Evolutionary conservation across 2,113 vertebrate genomes (phyloP).

Genomic region (Erpornis zantholeuca): DNA sequence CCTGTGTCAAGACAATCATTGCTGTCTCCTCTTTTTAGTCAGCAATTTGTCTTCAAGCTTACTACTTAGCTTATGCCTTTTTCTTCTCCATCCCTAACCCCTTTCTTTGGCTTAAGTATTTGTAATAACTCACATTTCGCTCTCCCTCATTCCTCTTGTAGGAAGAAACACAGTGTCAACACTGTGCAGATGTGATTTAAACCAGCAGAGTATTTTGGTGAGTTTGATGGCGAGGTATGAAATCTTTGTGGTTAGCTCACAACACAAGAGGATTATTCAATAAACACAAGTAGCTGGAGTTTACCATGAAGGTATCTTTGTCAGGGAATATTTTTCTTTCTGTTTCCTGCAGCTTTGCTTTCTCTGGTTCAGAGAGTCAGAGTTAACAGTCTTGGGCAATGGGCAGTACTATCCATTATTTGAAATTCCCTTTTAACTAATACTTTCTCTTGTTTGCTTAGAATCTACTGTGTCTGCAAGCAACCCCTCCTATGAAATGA

Average conservation of each 20-base stretch:
- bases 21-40: neutral
- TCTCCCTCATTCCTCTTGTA: neutral
- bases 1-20: neutral
- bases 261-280: neutral
- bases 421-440: neutral
- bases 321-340: neutral
- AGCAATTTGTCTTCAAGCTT: neutral
- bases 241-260: neutral
- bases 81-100: neutral
- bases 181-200: neutral
- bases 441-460: neutral
- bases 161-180: neutral
- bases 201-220: neutral
- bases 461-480: neutral
- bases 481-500: neutral
- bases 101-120: slow-evolving; percentile 6
- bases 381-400: neutral
- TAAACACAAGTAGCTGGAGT: neutral
- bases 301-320: neutral
- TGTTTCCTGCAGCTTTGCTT: neutral
- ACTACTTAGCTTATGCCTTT: neutral
- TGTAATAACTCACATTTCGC: neutral
- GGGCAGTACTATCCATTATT: neutral
- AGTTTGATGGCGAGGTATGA: neutral
- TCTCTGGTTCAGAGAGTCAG: neutral